A percentile compares a stretch with the other conserved stretches of the same genome.
Conservation (phyloP, 2,113 vertebrate species). For the Phalacrocorax carbo region DNA sequence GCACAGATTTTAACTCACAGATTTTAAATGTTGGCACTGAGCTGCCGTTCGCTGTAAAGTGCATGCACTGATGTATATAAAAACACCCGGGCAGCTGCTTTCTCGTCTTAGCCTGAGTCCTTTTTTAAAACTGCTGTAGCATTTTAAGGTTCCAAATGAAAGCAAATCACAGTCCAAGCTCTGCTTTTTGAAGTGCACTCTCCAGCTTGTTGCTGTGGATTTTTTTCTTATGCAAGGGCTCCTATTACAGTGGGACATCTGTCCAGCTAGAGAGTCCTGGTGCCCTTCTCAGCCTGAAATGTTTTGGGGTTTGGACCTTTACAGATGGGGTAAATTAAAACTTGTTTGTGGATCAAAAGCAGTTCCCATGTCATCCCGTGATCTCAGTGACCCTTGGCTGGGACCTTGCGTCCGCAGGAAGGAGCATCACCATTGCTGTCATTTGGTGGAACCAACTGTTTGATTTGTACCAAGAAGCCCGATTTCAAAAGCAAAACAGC, state of each 20-base stretch:
- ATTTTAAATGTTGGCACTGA: not conserved
- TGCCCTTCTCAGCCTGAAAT: not conserved
- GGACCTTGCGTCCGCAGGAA: not conserved
- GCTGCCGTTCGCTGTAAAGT: not conserved
- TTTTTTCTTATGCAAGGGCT: not conserved
- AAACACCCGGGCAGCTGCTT: not conserved
- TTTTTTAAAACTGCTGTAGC: not conserved
- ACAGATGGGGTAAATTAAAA: conserved; percentile 18
- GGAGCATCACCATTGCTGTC: not conserved
- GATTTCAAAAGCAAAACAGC: not conserved
- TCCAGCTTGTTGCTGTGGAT: not conserved
- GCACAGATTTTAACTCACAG: not conserved
- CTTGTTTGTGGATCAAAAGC: not conserved
- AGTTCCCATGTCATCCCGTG: not conserved
- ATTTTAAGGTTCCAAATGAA: not conserved
- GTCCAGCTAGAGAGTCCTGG: not conserved
- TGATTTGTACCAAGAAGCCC: not conserved
- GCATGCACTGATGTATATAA: not conserved
- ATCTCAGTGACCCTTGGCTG: not conserved
- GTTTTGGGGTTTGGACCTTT: not conserved
- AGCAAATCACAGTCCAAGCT: not conserved
- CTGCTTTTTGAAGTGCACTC: not conserved
- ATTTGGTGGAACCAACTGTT: not conserved
- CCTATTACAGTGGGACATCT: not conserved
- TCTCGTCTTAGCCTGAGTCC: not conserved